Evolutionary conservation across 2,888 invertebrate genomes (phyloP), one percentile per base, ranked within the genome.

Genomic region (Euspilapteryx auroguttella): DNA sequence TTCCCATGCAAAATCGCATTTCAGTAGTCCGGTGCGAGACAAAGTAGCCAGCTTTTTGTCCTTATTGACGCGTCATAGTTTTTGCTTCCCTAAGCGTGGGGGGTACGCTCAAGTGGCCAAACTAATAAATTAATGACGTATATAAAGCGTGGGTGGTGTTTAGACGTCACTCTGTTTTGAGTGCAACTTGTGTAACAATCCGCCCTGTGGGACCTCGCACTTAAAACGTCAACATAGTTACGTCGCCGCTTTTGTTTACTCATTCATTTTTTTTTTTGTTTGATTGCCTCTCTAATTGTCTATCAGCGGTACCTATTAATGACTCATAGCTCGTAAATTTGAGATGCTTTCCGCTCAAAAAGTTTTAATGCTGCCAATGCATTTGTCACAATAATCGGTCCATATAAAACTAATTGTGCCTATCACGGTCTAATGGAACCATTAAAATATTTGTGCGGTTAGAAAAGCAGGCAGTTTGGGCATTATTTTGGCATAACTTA

Each of bases 391-490:
- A 40, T 36, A 36, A 32, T 21, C 34, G 49, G 47, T 44, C 48
- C 44, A 49, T 42, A 31, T 32, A 49, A 47, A 56, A 51, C 55
- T 53, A 66, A 68, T 68, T 66, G 66, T 68, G 45, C 61, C 65
- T 64, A 65, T 66, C 68, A 62, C 58, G 61, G 62, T 64, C 64
- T 69, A 66, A 69, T 68, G 61, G 56, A 54, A 47, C 54, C 57
- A 62, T 66, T 62, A 63, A 59, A 68, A 62, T 61, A 54, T 55
- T 57, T 59, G 53, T 62, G 66, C 58, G 65, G 64, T 65, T 54
- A 14, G 37, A 43, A 45, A 51, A 41, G 46, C 46, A 48, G 51
- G 55, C 51, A 48, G 25, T 2, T 12, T 13, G 12, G 13, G 22
- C 54, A 58, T 57, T 49, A 57, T 57, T 65, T 64, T 56, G 59